Evolutionary conservation across 2,888 invertebrate genomes (phyloP).

Genomic region (Spilarctia lutea): DNA sequence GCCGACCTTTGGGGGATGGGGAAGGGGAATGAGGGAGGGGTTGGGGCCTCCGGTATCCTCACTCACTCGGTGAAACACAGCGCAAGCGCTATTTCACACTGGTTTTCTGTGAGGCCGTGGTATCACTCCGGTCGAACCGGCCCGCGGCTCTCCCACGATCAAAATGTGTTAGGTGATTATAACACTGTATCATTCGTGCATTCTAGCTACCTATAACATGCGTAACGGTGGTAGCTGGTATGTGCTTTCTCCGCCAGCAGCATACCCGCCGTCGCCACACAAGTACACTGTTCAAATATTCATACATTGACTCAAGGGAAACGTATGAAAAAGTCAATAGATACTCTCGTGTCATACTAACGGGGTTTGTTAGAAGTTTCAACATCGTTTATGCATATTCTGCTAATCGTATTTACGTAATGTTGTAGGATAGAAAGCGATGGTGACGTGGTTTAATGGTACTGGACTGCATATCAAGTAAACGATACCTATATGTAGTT

Average conservation of each 20-base stretch:
- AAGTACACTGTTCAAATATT: constrained; percentile 65
- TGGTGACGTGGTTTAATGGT: neutral
- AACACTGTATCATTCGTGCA: too few species aligned
- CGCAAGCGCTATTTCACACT: too few species aligned
- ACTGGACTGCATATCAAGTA: neutral
- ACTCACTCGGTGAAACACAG: too few species aligned
- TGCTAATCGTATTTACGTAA: constrained; percentile 17
- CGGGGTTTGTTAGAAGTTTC: constrained; percentile 15
- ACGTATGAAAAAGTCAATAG: constrained; percentile 38
- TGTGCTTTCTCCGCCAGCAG: constrained; percentile 69
- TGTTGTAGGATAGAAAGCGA: neutral
- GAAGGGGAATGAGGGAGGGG: too few species aligned
- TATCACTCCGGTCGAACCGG: too few species aligned
- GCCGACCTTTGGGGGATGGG: too few species aligned
- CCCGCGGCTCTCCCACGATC: too few species aligned
- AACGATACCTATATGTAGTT: neutral
- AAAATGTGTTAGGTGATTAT: too few species aligned
- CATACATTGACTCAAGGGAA: constrained; percentile 49
- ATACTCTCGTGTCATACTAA: constrained; percentile 19
- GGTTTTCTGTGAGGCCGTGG: too few species aligned
- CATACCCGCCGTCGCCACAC: constrained; percentile 45
- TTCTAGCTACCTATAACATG: constrained; percentile 48
- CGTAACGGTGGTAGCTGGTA: constrained; percentile 43
- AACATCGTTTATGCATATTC: constrained; percentile 16
- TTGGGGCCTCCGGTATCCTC: too few species aligned